phyloP scores from a whole-genome alignment of 2,113 vertebrate species.

The Sclerurus mexicanus region DNA sequence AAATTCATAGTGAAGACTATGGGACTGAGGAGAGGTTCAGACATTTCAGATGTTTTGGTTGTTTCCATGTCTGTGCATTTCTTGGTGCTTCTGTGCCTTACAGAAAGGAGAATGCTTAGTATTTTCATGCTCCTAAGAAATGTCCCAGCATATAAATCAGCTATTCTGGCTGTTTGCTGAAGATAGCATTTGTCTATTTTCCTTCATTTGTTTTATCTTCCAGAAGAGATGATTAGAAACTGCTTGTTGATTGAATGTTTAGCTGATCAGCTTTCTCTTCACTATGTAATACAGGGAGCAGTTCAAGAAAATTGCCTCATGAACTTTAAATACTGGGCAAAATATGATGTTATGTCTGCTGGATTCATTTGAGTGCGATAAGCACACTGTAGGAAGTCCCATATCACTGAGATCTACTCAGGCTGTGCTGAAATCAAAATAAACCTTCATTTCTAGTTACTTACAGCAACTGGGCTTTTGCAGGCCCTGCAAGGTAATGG shows the following conservation, averaged over 20 bases:
- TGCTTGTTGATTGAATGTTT: neutral
- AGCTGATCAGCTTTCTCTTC: conserved; percentile 8
- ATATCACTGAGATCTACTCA: neutral
- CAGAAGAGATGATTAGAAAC: neutral
- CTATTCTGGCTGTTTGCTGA: neutral
- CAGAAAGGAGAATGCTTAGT: neutral
- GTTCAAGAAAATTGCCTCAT: conserved; percentile 14
- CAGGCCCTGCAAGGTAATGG: neutral
- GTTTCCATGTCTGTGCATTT: neutral
- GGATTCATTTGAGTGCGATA: neutral
- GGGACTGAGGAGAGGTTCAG: neutral
- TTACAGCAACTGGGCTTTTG: neutral
- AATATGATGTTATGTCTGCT: conserved; percentile 2
- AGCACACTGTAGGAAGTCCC: neutral
- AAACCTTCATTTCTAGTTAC: neutral
- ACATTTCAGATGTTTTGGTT: neutral
- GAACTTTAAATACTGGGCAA: conserved; percentile 22
- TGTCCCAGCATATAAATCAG: neutral
- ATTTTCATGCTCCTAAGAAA: neutral
- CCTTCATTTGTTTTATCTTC: conserved; percentile 39
- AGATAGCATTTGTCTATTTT: conserved; percentile 19
- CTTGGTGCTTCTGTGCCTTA: neutral
- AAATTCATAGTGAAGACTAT: neutral
- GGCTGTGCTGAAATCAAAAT: conserved; percentile 1
- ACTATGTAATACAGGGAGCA: neutral